phyloP scores from a whole-genome alignment of 2,888 invertebrate species.

The Phorcus lineatus region DNA sequence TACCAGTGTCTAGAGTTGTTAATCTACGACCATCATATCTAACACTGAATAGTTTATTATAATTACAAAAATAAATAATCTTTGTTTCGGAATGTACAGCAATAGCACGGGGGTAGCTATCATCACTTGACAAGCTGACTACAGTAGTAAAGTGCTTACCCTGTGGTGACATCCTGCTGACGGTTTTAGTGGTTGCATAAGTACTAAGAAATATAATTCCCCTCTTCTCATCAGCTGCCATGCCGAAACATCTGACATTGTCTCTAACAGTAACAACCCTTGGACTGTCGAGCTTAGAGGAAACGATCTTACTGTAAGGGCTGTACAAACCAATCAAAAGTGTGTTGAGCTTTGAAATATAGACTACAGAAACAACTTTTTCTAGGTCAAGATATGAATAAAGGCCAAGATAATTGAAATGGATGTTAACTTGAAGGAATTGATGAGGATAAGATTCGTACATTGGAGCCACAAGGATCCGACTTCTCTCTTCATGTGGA shows the following conservation, averaged over 20 bases:
- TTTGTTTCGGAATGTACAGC: background rate
- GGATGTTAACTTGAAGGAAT: background rate
- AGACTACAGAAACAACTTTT: background rate
- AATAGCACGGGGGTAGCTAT: background rate
- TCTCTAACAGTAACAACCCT: background rate
- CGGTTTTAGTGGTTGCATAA: background rate
- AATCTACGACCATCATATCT: background rate
- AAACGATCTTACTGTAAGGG: background rate
- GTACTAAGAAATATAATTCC: background rate
- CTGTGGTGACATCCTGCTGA: background rate
- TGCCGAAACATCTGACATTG: background rate
- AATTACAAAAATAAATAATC: background rate
- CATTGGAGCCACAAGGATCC: background rate
- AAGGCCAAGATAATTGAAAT: background rate
- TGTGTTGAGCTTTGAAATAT: background rate
- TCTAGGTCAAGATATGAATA: background rate
- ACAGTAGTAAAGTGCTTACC: background rate
- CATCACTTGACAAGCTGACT: background rate
- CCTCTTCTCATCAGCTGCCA: background rate
- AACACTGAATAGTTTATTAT: background rate
- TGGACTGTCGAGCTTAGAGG: background rate
- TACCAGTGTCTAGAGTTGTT: background rate
- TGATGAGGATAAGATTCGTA: background rate
- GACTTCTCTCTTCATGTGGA: background rate
- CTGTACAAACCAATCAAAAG: background rate